Evolutionary conservation across 2,888 invertebrate species (phyloP).

Genomic region (Invenusta paracnida): DNA sequence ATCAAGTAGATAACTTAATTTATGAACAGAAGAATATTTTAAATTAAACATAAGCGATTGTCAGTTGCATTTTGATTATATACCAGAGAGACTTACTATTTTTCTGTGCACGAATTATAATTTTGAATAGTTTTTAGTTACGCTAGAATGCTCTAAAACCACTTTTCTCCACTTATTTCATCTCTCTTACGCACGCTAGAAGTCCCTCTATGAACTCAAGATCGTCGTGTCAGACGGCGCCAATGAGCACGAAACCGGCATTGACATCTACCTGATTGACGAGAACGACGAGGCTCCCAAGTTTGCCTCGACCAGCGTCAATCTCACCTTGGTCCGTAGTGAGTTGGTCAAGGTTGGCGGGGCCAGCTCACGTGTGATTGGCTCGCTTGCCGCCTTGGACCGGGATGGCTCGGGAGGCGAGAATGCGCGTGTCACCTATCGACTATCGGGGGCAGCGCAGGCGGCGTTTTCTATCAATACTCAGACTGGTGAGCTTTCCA

Average conservation of each 20-base stretch:
- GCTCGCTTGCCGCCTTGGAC: conserved; percentile 80
- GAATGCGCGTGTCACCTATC: conserved; percentile 43
- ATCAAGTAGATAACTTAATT: too few species aligned
- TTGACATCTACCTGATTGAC: not conserved
- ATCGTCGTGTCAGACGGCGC: not conserved
- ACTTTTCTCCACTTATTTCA: too few species aligned
- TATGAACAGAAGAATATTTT: too few species aligned
- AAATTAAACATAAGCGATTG: too few species aligned
- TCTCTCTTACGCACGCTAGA: too few species aligned
- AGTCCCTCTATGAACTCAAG: conserved; percentile 9
- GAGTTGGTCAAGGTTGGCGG: not conserved
- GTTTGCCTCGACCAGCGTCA: not conserved
- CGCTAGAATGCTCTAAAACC: too few species aligned
- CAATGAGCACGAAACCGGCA: not conserved
- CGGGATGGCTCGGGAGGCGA: conserved; percentile 86
- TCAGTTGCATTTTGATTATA: too few species aligned
- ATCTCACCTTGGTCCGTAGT: not conserved
- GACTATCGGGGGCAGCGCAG: not conserved
- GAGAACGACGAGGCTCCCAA: not conserved
- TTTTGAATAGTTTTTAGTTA: too few species aligned
- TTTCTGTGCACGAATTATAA: too few species aligned
- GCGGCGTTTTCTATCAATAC: not conserved
- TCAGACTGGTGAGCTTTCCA: not conserved
- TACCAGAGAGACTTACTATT: too few species aligned
- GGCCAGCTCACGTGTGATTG: conserved; percentile 62